phyloP scores from a whole-genome alignment of 2,888 invertebrate species.

The Macrophya alboannulata region DNA sequence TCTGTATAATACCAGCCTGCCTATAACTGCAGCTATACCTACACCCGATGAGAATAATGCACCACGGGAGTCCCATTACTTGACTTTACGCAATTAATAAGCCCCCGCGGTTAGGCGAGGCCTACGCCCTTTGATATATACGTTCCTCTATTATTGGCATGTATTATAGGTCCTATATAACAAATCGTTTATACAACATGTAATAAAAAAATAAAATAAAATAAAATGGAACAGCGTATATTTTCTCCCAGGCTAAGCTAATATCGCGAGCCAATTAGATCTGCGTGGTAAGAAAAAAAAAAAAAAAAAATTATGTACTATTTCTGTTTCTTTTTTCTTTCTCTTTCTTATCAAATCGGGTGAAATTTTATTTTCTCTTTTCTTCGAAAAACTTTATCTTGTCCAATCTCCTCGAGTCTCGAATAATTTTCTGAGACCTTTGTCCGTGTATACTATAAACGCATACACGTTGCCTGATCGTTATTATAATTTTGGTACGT shows the following conservation, averaged over 20 bases:
- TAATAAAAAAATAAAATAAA: too few relatives aligned
- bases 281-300: background rate
- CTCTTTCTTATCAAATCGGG: too few relatives aligned
- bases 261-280: background rate
- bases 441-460: too few relatives aligned
- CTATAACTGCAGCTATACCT: background rate
- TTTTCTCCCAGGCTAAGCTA: background rate
- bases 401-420: too few relatives aligned
- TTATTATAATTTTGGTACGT: too few relatives aligned
- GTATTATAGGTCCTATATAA: background rate
- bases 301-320: too few relatives aligned
- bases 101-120: conserved; percentile 32
- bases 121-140: conserved; percentile 24
- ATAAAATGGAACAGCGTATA: background rate
- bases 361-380: background rate
- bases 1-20: background rate
- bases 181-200: conserved; percentile 4
- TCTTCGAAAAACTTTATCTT: background rate
- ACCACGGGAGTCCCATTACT: conserved; percentile 36
- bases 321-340: too few relatives aligned
- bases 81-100: conserved; percentile 53
- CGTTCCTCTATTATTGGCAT: conserved; percentile 19
- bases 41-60: conserved; percentile 30
- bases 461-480: too few relatives aligned
- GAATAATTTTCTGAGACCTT: too few relatives aligned